Percentiles rank a stretch among this genome's conserved stretches.
These are phyloP conservation scores for Eospalax fontanierii DNA, from an alignment of 2,797 vertebrate species.

Conservation along the genomic window DNA sequence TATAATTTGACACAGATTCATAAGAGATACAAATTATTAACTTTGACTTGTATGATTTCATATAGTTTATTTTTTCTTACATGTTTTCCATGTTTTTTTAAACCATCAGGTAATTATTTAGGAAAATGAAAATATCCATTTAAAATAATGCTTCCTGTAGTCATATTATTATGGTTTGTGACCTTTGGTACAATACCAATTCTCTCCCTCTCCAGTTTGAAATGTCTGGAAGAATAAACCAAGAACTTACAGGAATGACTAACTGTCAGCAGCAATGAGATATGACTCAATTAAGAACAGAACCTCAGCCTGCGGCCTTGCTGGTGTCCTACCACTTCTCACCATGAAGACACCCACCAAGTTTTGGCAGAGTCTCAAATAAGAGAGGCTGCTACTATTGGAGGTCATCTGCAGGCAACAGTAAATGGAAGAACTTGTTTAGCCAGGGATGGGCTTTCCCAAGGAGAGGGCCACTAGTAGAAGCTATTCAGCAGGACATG, in stretches of 20 bases:
- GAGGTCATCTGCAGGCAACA: not conserved
- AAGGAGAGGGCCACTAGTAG: not conserved
- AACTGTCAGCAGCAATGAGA: not conserved
- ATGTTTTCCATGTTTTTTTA: not conserved
- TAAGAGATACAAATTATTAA: conserved; percentile 31
- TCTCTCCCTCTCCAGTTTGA: not conserved
- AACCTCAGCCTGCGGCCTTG: not conserved
- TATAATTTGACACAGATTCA: not conserved
- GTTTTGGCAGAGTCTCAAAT: not conserved
- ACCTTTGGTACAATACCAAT: not conserved
- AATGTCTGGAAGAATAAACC: not conserved
- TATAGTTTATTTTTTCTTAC: conserved; percentile 27
- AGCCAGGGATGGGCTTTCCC: not conserved
- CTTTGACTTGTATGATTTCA: not conserved
- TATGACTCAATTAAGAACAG: not conserved
- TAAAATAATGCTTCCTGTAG: not conserved
- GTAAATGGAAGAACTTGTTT: not conserved
- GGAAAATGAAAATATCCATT: conserved; percentile 23
- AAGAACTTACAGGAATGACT: not conserved
- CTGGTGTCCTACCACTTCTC: not conserved
- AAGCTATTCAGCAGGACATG: not conserved
- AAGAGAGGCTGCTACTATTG: not conserved
- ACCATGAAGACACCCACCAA: not conserved
- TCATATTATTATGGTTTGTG: not conserved
- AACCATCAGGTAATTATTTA: not conserved